Conservation (phyloP, 2,888 invertebrate genomes). For the Hesperia comma region DNA sequence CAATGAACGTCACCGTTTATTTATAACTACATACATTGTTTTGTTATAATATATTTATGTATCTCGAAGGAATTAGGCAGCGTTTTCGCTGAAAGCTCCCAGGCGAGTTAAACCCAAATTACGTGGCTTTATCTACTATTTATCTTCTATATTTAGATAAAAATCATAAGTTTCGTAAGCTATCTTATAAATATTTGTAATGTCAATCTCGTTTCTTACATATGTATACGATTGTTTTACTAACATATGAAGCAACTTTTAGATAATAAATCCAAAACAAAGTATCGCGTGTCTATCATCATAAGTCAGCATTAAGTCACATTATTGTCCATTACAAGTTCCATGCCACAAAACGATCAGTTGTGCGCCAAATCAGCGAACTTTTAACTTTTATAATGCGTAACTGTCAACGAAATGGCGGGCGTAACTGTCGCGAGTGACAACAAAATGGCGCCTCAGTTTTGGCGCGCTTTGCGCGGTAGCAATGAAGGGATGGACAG, state of each 20-base stretch:
- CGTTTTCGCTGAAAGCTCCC: too few species aligned
- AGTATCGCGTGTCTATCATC: slow-evolving; percentile 34
- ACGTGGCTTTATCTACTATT: too few species aligned
- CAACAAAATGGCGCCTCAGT: slow-evolving; percentile 23
- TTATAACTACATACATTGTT: too few species aligned
- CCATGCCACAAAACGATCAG: slow-evolving; percentile 5
- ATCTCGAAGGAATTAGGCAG: too few species aligned
- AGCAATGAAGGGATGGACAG: slow-evolving; percentile 37
- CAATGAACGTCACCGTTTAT: too few species aligned
- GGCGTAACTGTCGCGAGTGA: not conserved
- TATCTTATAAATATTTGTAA: too few species aligned
- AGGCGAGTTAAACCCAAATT: too few species aligned
- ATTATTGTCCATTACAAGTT: slow-evolving; percentile 12
- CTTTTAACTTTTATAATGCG: slow-evolving; percentile 7
- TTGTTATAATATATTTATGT: too few species aligned
- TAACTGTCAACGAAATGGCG: not conserved
- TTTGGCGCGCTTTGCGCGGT: not conserved
- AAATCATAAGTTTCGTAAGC: too few species aligned
- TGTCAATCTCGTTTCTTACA: too few species aligned
- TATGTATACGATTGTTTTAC: too few species aligned
- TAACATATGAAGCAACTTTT: not conserved
- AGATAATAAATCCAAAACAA: slow-evolving; percentile 10
- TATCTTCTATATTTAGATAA: too few species aligned
- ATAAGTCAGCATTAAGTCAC: slow-evolving; percentile 17
- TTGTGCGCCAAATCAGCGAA: slow-evolving; percentile 5